These are phyloP conservation scores for Leuciscus waleckii DNA, from an alignment of 2,797 vertebrate genomes.

Conservation along the genomic window DNA sequence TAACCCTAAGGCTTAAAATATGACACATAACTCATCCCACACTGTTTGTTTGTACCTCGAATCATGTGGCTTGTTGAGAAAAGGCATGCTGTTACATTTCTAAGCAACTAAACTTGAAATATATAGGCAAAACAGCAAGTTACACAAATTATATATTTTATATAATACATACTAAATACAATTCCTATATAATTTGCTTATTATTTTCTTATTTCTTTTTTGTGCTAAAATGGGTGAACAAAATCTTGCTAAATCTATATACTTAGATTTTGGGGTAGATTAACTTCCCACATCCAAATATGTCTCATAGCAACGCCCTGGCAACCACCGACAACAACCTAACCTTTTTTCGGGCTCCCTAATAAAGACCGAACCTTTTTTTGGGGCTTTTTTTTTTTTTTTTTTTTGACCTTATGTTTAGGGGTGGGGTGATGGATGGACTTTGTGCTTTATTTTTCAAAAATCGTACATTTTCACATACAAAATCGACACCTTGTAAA, in stretches of 20 bases:
- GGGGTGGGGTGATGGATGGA: not conserved
- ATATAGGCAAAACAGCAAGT: not conserved
- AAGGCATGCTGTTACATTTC: not conserved
- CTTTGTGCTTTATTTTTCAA: not conserved
- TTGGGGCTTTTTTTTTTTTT: too few species aligned
- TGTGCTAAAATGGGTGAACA: not conserved
- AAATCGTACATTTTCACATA: not conserved
- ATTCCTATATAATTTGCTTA: not conserved
- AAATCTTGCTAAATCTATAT: not conserved
- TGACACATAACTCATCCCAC: not conserved
- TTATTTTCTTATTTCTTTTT: not conserved
- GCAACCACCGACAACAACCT: too few species aligned
- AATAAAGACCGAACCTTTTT: too few species aligned
- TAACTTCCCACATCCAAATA: too few species aligned
- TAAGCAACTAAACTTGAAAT: not conserved
- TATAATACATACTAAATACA: not conserved
- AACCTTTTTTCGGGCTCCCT: too few species aligned
- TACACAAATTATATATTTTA: not conserved
- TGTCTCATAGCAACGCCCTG: too few species aligned
- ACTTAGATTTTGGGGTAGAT: too few species aligned
- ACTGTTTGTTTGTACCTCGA: slow-evolving; percentile 14
- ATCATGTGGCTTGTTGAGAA: slow-evolving; percentile 11
- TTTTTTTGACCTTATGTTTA: not conserved
- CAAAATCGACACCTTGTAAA: not conserved
- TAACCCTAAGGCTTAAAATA: slow-evolving; percentile 19